phyloP scores from a whole-genome alignment of 1,140 invertebrate species.

The Leptinotarsa defecta region DNA sequence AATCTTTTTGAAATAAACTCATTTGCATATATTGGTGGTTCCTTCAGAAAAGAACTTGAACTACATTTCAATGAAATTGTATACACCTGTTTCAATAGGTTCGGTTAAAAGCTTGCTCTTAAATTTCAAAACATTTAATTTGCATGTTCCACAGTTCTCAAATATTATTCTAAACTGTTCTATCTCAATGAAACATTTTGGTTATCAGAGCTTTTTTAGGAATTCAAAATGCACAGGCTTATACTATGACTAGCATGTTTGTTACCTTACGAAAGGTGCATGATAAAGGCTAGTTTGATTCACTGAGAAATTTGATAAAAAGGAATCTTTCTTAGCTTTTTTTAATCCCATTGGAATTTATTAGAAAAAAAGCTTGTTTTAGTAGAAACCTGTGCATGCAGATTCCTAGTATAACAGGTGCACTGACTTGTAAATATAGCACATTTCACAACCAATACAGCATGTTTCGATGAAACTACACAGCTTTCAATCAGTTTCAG shows the following conservation, averaged over 20 bases:
- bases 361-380: not conserved
- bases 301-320: not conserved
- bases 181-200: not conserved
- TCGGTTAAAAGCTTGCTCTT: no score
- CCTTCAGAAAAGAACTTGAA: not conserved
- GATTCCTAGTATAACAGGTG: not conserved
- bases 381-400: not conserved
- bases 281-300: not conserved
- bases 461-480: slow-evolving; percentile 11
- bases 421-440: slow-evolving; percentile 14
- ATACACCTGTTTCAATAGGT: not conserved
- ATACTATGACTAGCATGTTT: not conserved
- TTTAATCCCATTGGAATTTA: not conserved
- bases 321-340: not conserved
- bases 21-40: no score
- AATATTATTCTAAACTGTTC: not conserved
- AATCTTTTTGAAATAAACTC: no score
- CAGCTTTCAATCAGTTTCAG: slow-evolving; percentile 13
- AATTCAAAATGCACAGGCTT: not conserved
- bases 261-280: no score
- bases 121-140: not conserved
- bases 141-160: not conserved
- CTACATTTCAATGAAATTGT: not conserved
- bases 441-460: slow-evolving; percentile 2
- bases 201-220: not conserved